Evolutionary conservation across 1,140 invertebrate species (phyloP).

Genomic region (Meloidogyne exigua): DNA sequence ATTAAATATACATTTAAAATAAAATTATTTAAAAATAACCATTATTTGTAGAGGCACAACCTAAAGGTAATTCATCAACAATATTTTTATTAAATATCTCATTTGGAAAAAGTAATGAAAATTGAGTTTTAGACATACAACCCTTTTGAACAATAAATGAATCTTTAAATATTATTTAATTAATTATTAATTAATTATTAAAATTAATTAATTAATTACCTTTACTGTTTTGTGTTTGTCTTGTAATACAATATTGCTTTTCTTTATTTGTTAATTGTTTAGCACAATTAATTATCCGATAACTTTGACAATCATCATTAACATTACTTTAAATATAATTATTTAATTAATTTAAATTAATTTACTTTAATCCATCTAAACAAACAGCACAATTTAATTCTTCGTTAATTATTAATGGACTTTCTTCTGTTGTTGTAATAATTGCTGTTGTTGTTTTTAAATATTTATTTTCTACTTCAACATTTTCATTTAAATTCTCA

Average conservation of each 20-base stretch:
- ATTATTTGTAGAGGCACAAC: constrained; percentile 38
- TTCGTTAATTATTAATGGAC: neutral
- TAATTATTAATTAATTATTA: neutral
- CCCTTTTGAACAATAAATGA: constrained; percentile 38
- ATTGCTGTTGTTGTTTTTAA: constrained; percentile 13
- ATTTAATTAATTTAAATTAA: neutral
- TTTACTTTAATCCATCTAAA: constrained; percentile 17
- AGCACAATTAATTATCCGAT: constrained; percentile 16
- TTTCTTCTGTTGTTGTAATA: neutral
- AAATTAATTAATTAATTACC: neutral
- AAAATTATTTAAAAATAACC: constrained; percentile 19
- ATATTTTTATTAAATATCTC: constrained; percentile 16
- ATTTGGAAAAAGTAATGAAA: constrained; percentile 35
- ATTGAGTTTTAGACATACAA: constrained; percentile 31
- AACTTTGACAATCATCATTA: constrained; percentile 28
- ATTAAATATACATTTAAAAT: neutral
- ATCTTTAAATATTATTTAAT: constrained; percentile 23
- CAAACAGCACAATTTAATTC: constrained; percentile 27
- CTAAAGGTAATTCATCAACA: constrained; percentile 4
- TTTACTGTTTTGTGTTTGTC: constrained; percentile 42
- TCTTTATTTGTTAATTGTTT: constrained; percentile 11
- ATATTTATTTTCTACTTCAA: neutral
- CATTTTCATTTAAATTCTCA: constrained; percentile 4
- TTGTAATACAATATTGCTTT: constrained; percentile 33
- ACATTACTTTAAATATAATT: constrained; percentile 30